Conservation (phyloP, 2,797 vertebrate species). For the Otolemur crassicaudatus region DNA sequence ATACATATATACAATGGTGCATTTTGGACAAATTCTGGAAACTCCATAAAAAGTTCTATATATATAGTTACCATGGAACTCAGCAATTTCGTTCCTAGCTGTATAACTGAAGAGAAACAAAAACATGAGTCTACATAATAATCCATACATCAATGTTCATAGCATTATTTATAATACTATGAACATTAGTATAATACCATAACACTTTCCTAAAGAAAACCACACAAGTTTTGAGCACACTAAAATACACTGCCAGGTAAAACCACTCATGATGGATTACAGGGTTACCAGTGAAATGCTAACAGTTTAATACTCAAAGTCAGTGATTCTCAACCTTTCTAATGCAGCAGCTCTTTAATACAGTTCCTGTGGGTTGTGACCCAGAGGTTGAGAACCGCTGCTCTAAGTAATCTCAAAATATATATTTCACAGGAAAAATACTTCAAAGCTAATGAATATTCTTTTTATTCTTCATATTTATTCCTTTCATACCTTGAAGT, state of each 20-base stretch:
- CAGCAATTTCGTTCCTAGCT: background rate
- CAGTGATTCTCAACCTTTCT: no score
- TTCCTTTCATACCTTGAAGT: conserved; percentile 85
- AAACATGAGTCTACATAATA: background rate
- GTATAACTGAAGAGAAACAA: conserved; percentile 11
- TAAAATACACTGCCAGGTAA: conserved; percentile 39
- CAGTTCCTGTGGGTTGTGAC: no score
- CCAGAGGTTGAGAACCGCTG: background rate
- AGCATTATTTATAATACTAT: background rate
- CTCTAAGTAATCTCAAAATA: conserved; percentile 28
- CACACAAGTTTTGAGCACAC: background rate
- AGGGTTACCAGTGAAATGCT: background rate
- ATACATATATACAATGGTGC: background rate
- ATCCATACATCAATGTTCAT: background rate
- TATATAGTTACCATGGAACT: background rate
- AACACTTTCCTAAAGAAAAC: background rate
- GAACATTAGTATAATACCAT: no score
- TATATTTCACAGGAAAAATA: background rate
- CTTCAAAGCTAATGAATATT: background rate
- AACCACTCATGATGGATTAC: background rate
- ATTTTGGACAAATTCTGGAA: conserved; percentile 29
- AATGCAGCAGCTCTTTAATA: no score
- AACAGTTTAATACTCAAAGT: background rate
- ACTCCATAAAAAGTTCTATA: background rate
- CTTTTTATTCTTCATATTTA: background rate